These are phyloP conservation scores for Marcusenius ussheri DNA, from an alignment of 2,113 vertebrate genomes.

Conservation along the genomic window DNA sequence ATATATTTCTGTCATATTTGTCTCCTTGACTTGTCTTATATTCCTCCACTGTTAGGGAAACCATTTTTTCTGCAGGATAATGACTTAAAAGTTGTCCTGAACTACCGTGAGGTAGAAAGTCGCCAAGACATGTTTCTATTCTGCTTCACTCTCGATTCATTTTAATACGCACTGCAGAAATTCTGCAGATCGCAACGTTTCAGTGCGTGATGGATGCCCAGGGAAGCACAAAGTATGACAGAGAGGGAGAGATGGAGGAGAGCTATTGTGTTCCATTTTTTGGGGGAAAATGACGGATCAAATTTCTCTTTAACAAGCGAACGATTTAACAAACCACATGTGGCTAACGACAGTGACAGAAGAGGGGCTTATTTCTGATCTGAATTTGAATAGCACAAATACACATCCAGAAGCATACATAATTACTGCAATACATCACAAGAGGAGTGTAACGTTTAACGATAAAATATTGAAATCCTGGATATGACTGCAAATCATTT, in stretches of 20 bases:
- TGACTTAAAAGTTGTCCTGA: neutral
- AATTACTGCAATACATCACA: slow-evolving; percentile 14
- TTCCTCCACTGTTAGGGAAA: neutral
- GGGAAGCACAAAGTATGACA: slow-evolving; percentile 18
- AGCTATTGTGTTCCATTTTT: slow-evolving; percentile 47
- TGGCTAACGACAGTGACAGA: slow-evolving; percentile 44
- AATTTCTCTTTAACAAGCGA: slow-evolving; percentile 54
- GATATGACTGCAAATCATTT: neutral
- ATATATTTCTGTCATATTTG: neutral
- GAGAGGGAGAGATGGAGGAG: slow-evolving; percentile 14
- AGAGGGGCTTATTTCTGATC: slow-evolving; percentile 32
- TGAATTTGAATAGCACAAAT: slow-evolving; percentile 33
- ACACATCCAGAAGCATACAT: neutral
- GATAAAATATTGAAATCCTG: neutral
- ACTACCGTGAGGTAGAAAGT: neutral
- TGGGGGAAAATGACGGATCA: slow-evolving; percentile 42
- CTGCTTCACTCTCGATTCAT: neutral
- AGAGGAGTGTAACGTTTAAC: neutral
- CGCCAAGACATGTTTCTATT: neutral
- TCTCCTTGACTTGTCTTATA: neutral
- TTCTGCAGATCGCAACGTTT: slow-evolving; percentile 21
- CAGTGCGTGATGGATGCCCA: slow-evolving; percentile 40
- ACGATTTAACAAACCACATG: slow-evolving; percentile 48
- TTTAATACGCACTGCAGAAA: slow-evolving; percentile 29
- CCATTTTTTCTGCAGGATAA: slow-evolving; percentile 2